Evolutionary conservation across 2,113 vertebrate species (phyloP).

Genomic region (Climacteris rufus): DNA sequence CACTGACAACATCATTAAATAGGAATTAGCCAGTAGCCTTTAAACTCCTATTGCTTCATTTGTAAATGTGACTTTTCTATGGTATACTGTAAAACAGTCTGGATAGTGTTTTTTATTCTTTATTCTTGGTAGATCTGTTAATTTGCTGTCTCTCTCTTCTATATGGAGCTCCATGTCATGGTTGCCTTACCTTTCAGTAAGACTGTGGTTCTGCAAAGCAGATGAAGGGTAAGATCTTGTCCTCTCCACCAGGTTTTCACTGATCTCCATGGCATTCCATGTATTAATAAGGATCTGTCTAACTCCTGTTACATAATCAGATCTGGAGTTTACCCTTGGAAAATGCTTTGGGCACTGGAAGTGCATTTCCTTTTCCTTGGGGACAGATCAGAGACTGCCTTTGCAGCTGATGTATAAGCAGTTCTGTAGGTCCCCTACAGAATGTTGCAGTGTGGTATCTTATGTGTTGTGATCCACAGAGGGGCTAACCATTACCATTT

Average conservation of each 20-base stretch:
- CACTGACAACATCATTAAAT: neutral
- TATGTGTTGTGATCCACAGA: neutral
- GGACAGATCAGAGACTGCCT: neutral
- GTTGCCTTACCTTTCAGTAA: neutral
- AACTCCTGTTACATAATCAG: neutral
- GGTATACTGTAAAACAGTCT: neutral
- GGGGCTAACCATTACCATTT: neutral
- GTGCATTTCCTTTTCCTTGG: neutral
- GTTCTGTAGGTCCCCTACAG: neutral
- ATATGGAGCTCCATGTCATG: neutral
- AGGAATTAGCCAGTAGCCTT: neutral
- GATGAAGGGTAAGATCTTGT: neutral
- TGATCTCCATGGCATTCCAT: neutral
- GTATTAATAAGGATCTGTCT: neutral
- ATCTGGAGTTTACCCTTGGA: neutral
- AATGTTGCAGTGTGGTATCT: neutral
- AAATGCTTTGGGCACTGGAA: neutral
- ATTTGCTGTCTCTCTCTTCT: neutral
- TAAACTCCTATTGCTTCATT: neutral
- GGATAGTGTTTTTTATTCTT: neutral
- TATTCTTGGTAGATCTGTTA: neutral
- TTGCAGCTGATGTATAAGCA: neutral
- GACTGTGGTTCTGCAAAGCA: neutral
- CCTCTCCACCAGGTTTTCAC: neutral
- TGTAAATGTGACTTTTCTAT: neutral